Conservation (phyloP, 2,888 invertebrate species). For the Eucera pruinosa region DNA sequence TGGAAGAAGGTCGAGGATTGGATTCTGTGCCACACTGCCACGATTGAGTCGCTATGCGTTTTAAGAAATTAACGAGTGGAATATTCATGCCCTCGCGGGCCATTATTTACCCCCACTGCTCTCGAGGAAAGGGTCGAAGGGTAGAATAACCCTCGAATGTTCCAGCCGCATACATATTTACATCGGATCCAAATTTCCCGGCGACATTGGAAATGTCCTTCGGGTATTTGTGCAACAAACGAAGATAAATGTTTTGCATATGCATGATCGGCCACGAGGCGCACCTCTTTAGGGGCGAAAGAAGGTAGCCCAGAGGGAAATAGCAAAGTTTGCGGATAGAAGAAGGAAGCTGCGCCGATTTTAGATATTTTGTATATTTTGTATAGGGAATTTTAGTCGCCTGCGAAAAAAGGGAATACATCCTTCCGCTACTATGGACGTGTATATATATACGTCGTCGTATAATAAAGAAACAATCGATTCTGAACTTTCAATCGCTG, state of each 20-base stretch:
- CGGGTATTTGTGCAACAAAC: conserved; percentile 22
- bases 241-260: conserved; percentile 36
- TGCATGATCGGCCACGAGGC: conserved; percentile 10
- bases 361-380: no score
- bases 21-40: not conserved
- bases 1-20: not conserved
- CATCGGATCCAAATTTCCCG: conserved; percentile 20
- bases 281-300: not conserved
- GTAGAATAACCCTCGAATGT: not conserved
- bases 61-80: conserved; percentile 30
- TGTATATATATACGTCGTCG: no score
- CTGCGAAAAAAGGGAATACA: no score
- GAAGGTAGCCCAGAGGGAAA: no score
- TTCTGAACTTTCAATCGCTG: no score
- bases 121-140: not conserved
- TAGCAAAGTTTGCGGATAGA: no score
- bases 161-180: conserved; percentile 31
- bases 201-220: conserved; percentile 22
- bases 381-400: no score
- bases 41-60: no score
- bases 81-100: conserved; percentile 39
- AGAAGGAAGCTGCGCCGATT: no score
- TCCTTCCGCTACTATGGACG: no score
- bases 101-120: conserved; percentile 7
- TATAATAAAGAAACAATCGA: no score